Base-by-base conservation (phyloP, 2,888 invertebrate species). In the Antheraea yamamai region DNA sequence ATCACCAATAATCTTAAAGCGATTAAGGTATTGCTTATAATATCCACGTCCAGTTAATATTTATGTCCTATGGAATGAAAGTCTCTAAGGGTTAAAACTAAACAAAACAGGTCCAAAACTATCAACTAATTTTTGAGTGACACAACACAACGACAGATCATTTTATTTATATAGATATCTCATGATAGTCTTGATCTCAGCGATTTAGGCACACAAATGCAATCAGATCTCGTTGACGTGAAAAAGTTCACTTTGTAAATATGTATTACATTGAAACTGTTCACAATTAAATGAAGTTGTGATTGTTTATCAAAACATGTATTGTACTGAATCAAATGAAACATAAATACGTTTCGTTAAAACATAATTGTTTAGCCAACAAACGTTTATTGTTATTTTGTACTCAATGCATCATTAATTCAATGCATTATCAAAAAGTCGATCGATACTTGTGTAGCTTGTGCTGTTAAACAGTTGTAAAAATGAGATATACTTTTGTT, bases 401-500 rank as follows among this genome's bases (percentile, higher is more conserved):
- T 39, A 68, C 4, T 52, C 26, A 55, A 52, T 20, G 18, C 23
- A 30, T 26, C 12, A 26, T 23, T 18, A 39, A 20, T 70, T 30
- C 68, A 68, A 35, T 68, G 39, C 20, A 70, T 70, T 8, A 39
- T 35, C 39, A n/a, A 10, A 39, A 70, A 39, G 39, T 39, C 70
- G 20, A n/a, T 26, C 20, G 39, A 70, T 70, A 30, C 16, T n/a
- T 12, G 18, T 26, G 26, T 26, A 35, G 55, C 20, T 20, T 52
- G n/a, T 30, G 55, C 30, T 55, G 55, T 73, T 55, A 73, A 73
- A 73, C 64, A 58, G 4, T 64, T 47, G 23, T 61, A 82, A 84
- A 86, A 87, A 92, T 92, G 91, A 89, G 83, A 85, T 88, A 85
- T 84, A 82, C 78, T 79, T 82, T 85, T 83, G 81, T 85, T 86